Base-by-base conservation (phyloP, 2,888 invertebrate genomes). In the Phlogophora meticulosa region DNA sequence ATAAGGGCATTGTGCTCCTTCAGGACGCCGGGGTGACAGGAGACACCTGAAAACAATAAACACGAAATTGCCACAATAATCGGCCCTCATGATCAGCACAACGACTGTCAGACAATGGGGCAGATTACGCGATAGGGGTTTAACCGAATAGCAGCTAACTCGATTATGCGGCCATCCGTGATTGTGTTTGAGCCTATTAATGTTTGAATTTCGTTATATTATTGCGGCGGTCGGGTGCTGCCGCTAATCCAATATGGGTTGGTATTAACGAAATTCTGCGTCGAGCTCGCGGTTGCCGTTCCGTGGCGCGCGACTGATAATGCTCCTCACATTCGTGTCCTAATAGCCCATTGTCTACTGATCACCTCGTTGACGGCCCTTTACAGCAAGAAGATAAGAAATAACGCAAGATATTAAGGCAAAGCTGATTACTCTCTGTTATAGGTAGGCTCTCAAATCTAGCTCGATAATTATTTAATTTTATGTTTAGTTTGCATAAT, bases 171-270 rank as follows among this genome's bases (percentile, higher is more conserved):
- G 91, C 93, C 93, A 94, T 94, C 94, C 94, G 92, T 94, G 94
- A 94, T 94, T 94, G 94, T 94, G 91, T 94, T 94, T 93, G 89
- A 91, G 92, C 91, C 93, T 93, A 94, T 95, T 94, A 94, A 95
- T 95, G 94, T 93, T 95, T 94, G 94, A 94, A 94, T 94, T 94
- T 94, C 94, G 94, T 94, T 94, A 94, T 94, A 93, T 92, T 94
- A 94, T 92, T 93, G 93, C 91, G 92, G 91, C 86, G 86, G 88
- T 82, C 87, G 88, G 87, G 88, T 88, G 88, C 87, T 81, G 87
- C 85, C 86, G 85, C 91, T 94, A 93, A 94, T 93, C 92, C 93
- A 92, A 93, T 94, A 93, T 90, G 90, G 90, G 89, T 88, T 84
- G 90, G 89, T 88, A 91, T 93, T 94, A 93, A 90, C 91, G 87